Evolutionary conservation across 1,140 invertebrate species (phyloP), one percentile per base, ranked within the genome.

Genomic region (Lordiphosa mommai): DNA sequence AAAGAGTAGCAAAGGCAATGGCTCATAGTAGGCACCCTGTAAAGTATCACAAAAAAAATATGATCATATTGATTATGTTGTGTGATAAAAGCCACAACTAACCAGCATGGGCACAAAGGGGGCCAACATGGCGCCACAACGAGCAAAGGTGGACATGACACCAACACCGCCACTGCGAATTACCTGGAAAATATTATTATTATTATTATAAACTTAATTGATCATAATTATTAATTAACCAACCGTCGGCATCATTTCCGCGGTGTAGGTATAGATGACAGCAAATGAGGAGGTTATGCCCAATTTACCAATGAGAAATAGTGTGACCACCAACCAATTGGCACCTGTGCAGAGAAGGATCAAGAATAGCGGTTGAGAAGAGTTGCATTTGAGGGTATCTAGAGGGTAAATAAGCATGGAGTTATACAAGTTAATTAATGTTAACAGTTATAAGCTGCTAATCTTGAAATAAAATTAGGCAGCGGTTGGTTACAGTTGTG

Each of bases 241-340:
- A 13, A 91, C 89, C 4, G 92, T 93, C 4, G 92, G 92, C 64
- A 93, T 90, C 85, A 93, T 89, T 89, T 93, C 92, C 1, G 92
- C 91, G 3, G 92, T 92, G 44, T 92, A 91, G 0, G 93, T 90
- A 60, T 93, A 93, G 1, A 92, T 88, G 5, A 92, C 90, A 3
- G 91, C 91, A 70, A 93, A 93, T 2, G 92, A 89, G 20, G 91
- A 89, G 0, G 92, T 93, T 9, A 93, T 92, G 3, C 91, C 91
- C 58, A 93, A 88, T 84, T 94, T 94, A 7, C 93, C 93, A 7
- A 92, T 67, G 8, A 94, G 87, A 61, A 93, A 93, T 4, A 94
- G 74, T 2, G 87, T 46, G 3, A 91, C 89, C 2, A 90, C 72
- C 2, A 89, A 60, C 91, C 92, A 92, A 12, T 87, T 88, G 9